Conservation (phyloP, 2,797 vertebrate species). For the Xyrichtys novacula region DNA sequence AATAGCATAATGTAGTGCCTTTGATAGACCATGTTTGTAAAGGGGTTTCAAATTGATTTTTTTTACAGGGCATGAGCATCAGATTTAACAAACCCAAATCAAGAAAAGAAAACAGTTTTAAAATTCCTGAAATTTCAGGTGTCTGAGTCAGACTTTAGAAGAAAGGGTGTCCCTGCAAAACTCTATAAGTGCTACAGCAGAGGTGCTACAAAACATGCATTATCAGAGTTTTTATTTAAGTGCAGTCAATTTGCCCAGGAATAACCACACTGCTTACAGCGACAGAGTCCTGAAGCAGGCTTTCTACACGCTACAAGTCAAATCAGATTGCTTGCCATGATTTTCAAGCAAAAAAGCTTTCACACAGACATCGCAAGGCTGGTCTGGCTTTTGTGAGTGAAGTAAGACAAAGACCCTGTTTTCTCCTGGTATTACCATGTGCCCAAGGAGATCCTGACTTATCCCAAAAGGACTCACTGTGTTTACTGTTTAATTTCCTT, state of each 20-base stretch:
- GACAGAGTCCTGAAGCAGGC: constrained; percentile 55
- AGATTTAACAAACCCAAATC: constrained; percentile 25
- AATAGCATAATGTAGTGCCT: constrained; percentile 46
- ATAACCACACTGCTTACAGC: constrained; percentile 41
- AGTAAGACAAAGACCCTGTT: constrained; percentile 21
- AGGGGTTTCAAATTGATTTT: constrained; percentile 22
- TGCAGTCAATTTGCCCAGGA: constrained; percentile 36
- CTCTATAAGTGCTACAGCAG: constrained; percentile 63
- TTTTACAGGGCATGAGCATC: constrained; percentile 1
- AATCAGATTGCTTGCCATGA: constrained; percentile 29
- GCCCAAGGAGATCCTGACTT: not conserved
- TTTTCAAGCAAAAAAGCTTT: constrained; percentile 54
- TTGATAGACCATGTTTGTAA: constrained; percentile 28
- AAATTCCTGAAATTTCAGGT: not conserved
- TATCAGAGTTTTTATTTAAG: constrained; percentile 21
- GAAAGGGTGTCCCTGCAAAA: constrained; percentile 31
- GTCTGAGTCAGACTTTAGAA: constrained; percentile 5
- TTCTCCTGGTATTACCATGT: not conserved
- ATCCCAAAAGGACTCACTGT: no score
- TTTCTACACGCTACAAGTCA: constrained; percentile 36
- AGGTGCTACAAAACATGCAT: constrained; percentile 63
- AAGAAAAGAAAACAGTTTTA: not conserved
- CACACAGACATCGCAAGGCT: constrained; percentile 55
- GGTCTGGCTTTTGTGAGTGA: constrained; percentile 61
- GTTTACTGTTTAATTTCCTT: no score